Evolutionary conservation across 2,888 invertebrate genomes (phyloP).

Genomic region (Drosophila eohydei): DNA sequence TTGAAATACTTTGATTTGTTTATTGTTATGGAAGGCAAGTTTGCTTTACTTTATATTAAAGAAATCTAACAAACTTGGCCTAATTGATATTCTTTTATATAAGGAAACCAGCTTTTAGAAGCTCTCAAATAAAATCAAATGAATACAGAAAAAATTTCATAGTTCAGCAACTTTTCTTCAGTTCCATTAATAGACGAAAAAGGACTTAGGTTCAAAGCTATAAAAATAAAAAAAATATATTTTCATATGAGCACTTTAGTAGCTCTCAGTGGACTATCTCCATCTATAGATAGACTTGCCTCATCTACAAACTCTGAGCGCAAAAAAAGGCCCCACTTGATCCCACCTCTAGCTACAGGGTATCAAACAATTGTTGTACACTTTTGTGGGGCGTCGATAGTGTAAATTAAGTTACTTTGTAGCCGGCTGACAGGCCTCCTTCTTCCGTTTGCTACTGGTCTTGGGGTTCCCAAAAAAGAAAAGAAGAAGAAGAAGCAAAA

Average conservation of each 20-base stretch:
- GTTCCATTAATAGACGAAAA: no score
- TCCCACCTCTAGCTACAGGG: conserved; percentile 10
- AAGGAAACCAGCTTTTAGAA: no score
- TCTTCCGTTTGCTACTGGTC: conserved; percentile 76
- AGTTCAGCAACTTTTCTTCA: no score
- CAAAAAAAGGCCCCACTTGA: neutral
- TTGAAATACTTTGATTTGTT: no score
- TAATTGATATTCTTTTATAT: no score
- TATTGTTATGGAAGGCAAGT: no score
- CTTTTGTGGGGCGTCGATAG: conserved; percentile 45
- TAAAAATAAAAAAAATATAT: no score
- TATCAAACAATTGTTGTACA: conserved; percentile 46
- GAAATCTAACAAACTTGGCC: no score
- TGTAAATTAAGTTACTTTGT: conserved; percentile 80
- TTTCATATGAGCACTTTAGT: no score
- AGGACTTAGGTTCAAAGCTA: no score
- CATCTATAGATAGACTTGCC: neutral
- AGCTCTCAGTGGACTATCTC: no score
- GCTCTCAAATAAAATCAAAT: neutral
- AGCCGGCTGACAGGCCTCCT: conserved; percentile 61
- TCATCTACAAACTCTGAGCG: neutral
- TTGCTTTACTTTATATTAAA: no score
- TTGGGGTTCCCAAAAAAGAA: conserved; percentile 42
- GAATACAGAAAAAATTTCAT: neutral
- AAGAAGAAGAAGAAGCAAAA: neutral